Base-by-base conservation (phyloP, 2,113 vertebrate species). In the Nothobranchius furzeri region DNA sequence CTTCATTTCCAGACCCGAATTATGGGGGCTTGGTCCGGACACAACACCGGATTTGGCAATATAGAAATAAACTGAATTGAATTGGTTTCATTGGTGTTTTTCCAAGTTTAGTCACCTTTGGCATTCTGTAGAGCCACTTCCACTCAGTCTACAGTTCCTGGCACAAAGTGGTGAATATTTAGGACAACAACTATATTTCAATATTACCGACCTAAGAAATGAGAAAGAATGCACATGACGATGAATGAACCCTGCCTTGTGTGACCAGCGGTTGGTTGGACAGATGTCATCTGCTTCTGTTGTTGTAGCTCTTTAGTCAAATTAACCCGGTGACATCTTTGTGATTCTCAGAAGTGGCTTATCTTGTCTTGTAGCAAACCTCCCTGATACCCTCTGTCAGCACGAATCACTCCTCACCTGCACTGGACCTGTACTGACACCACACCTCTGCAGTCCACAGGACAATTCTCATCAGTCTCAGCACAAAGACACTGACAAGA, bases 291-390 rank as follows among this genome's bases (percentile, higher is more conserved):
- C 50, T 67, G 58, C 61, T 60, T 63, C 52, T 65, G 51, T 60
- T 52, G 48, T 60, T 64, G 62, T 42, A 24, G 49, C 68, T 64
- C 60, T 80, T 82, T 72, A 64, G 70, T 77, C 73, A 56, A 75
- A 54, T 76, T 61, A 61, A 54, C 49, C 58, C 56, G 35, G 17
- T 69, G 67, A 72, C 56, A 65, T 83, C 52, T 72, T 47, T 83
- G 63, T 15, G 52, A 53, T 49, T 61, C 67, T 71, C 66, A 49
- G 17, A 12, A 48, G 79, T 64, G 51, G 42, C 66, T 60, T 61
- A 49, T 75, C 14, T 3, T 65, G 36, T 68, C 64, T 58, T 37
- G 37, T 30, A 76, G 58, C 77, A 46, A 64, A 68, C 37, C 50
- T 67, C 43, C 49, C 58, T 66, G 49, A 64, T 73, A 40, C 43